Conservation (phyloP, 2,797 vertebrate species). For the Hydrocynus forskahlii region DNA sequence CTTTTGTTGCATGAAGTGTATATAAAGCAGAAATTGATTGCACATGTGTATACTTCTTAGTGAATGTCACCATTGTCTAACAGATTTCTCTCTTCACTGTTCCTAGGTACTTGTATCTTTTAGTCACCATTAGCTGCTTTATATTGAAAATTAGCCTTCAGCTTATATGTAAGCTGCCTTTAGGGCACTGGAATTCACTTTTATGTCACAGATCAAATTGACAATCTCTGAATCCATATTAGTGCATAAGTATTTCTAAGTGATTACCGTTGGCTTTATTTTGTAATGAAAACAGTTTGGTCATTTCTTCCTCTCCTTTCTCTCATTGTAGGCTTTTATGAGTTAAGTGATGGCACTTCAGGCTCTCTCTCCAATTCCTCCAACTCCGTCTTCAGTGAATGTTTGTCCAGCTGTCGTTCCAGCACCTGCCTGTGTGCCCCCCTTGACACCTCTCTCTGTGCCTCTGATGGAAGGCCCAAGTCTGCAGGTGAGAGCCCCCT, state of each 20-base stretch:
- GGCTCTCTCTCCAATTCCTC: slow-evolving; percentile 96
- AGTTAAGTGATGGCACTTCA: slow-evolving; percentile 90
- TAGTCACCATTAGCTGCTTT: slow-evolving; percentile 35
- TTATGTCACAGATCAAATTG: slow-evolving; percentile 2
- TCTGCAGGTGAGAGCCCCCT: slow-evolving; percentile 82
- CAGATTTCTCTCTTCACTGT: slow-evolving; percentile 7
- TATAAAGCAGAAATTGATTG: slow-evolving; percentile 60
- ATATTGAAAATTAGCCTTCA: slow-evolving; percentile 13
- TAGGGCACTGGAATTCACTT: background rate
- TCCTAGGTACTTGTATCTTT: slow-evolving; percentile 24
- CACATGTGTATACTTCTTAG: slow-evolving; percentile 50
- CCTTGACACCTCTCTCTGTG: slow-evolving; percentile 84
- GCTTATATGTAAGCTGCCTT: slow-evolving; percentile 19
- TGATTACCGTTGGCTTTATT: slow-evolving; percentile 19
- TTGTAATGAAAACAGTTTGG: slow-evolving; percentile 34
- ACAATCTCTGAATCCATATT: background rate
- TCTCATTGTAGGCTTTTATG: slow-evolving; percentile 89
- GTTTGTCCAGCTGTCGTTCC: slow-evolving; percentile 92
- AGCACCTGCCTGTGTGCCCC: slow-evolving; percentile 90
- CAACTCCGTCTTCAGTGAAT: slow-evolving; percentile 97
- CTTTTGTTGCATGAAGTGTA: slow-evolving; percentile 56
- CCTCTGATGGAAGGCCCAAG: slow-evolving; percentile 83
- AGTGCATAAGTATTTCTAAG: background rate
- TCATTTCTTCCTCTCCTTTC: slow-evolving; percentile 26
- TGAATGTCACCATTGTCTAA: slow-evolving; percentile 58